phyloP scores from a whole-genome alignment of 2,797 vertebrate species.

The Betta splendens region DNA sequence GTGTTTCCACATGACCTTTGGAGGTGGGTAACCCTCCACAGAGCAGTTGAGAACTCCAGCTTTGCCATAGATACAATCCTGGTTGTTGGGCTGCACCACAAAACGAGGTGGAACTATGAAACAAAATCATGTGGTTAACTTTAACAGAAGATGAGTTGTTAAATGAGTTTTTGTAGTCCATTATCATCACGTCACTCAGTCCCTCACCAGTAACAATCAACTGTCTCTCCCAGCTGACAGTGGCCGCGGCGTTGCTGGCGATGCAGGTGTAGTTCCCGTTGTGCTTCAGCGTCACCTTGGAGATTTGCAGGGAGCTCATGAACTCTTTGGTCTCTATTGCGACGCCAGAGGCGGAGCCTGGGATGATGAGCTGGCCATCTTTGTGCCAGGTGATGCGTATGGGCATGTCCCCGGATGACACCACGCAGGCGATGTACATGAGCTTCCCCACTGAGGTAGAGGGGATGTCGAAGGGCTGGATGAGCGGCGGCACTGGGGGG shows the following conservation, averaged over 20 bases:
- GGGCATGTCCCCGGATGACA: slow-evolving; percentile 98
- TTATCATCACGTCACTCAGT: slow-evolving; percentile 1
- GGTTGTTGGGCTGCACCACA: slow-evolving; percentile 97
- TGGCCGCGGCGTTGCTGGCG: slow-evolving; percentile 93
- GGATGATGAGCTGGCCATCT: slow-evolving; percentile 95
- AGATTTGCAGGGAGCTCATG: slow-evolving; percentile 97
- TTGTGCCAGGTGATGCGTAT: slow-evolving; percentile 99
- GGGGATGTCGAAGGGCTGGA: slow-evolving; percentile 98
- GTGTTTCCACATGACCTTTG: slow-evolving; percentile 99
- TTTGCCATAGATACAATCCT: slow-evolving; percentile 97
- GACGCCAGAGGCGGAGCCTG: slow-evolving; percentile 89
- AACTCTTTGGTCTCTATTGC: slow-evolving; percentile 99
- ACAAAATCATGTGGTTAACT: slow-evolving; percentile 24
- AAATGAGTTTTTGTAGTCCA: too few species aligned
- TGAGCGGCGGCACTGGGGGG: slow-evolving; percentile 91
- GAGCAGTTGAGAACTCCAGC: slow-evolving; percentile 97
- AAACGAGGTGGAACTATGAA: slow-evolving; percentile 93
- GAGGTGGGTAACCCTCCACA: slow-evolving; percentile 95
- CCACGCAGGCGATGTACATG: slow-evolving; percentile 98
- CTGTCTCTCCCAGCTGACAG: slow-evolving; percentile 95
- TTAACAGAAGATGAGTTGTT: too few species aligned
- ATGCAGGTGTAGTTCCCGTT: slow-evolving; percentile 99
- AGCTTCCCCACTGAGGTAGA: slow-evolving; percentile 98
- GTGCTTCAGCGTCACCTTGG: slow-evolving; percentile 97
- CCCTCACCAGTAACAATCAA: slow-evolving; percentile 93